A percentile compares a stretch with the other conserved stretches of the same genome.
Evolutionary conservation across 2,888 invertebrate species (phyloP).

Genomic region (Cantharis lateralis): DNA sequence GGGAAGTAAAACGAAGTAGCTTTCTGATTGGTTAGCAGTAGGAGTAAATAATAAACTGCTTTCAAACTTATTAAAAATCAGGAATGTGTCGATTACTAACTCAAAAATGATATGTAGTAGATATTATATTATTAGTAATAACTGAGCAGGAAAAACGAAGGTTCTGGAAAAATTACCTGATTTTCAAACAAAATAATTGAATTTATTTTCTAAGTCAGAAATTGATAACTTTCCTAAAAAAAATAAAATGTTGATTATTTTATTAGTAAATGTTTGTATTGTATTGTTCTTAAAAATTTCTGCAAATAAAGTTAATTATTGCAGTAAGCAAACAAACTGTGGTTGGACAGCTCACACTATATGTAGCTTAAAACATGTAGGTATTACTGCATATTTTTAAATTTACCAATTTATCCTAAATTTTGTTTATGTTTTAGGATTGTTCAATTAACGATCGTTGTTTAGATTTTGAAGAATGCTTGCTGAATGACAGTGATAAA

Average conservation of each 20-base stretch:
- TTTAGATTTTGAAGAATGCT: background rate
- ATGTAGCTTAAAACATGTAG: background rate
- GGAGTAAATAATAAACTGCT: too few relatives aligned
- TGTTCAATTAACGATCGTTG: background rate
- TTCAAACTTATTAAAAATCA: too few relatives aligned
- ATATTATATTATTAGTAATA: too few relatives aligned
- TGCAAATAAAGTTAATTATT: background rate
- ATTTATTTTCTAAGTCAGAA: background rate
- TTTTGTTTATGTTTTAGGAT: background rate
- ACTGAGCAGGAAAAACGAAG: too few relatives aligned
- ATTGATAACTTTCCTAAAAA: background rate
- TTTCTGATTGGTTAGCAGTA: too few relatives aligned
- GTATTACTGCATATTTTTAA: background rate
- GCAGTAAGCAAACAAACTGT: background rate
- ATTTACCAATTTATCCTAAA: too few relatives aligned
- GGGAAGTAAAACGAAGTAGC: too few relatives aligned
- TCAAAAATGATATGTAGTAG: too few relatives aligned
- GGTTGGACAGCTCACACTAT: background rate
- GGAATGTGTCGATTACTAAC: too few relatives aligned
- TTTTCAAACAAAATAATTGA: background rate
- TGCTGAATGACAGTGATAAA: background rate
- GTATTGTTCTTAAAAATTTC: background rate
- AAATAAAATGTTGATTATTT: background rate
- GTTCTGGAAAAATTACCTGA: background rate
- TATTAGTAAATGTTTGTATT: too few relatives aligned